Percentiles rank a stretch among this genome's conserved stretches.
phyloP scores from a whole-genome alignment of 1,140 invertebrate species.

The Drosophila grimshawi region DNA sequence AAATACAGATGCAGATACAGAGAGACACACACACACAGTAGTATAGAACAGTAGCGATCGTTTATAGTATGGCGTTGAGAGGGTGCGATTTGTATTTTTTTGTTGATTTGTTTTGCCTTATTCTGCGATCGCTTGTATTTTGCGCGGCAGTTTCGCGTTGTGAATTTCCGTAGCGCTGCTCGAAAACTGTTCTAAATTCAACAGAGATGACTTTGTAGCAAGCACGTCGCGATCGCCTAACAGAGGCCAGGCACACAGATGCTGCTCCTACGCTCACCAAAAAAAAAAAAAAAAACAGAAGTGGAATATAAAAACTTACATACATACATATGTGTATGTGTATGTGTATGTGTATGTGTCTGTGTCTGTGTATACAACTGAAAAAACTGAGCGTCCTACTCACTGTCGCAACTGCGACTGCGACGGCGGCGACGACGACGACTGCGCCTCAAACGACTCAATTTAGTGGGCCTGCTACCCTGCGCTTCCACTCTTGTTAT shows the following conservation, averaged over 20 bases:
- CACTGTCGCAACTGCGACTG: slow-evolving; percentile 52
- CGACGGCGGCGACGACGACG: slow-evolving; percentile 66
- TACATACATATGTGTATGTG: not conserved
- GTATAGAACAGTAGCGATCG: slow-evolving; percentile 20
- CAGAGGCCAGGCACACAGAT: slow-evolving; percentile 18
- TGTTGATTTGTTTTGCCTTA: slow-evolving; percentile 15
- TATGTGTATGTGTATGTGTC: not conserved
- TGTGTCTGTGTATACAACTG: not conserved
- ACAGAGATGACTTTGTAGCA: slow-evolving; percentile 33
- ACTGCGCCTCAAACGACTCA: slow-evolving; percentile 66
- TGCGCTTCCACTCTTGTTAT: slow-evolving; percentile 20
- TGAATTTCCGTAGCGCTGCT: slow-evolving; percentile 57
- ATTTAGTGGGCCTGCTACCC: slow-evolving; percentile 63
- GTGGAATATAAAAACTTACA: too few relatives aligned
- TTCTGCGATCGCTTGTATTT: slow-evolving; percentile 29
- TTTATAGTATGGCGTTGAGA: slow-evolving; percentile 20
- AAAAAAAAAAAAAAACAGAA: slow-evolving; percentile 15
- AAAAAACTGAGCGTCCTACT: slow-evolving; percentile 59
- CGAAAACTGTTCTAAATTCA: slow-evolving; percentile 74
- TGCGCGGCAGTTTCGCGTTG: slow-evolving; percentile 31
- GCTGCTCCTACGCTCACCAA: slow-evolving; percentile 47
- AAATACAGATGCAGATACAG: slow-evolving; percentile 3
- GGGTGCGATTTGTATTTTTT: slow-evolving; percentile 38
- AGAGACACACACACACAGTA: slow-evolving; percentile 23
- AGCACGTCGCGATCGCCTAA: not conserved